These are phyloP conservation scores for Apodemus speciosus DNA, from an alignment of 2,113 vertebrate genomes.

Conservation along the genomic window DNA sequence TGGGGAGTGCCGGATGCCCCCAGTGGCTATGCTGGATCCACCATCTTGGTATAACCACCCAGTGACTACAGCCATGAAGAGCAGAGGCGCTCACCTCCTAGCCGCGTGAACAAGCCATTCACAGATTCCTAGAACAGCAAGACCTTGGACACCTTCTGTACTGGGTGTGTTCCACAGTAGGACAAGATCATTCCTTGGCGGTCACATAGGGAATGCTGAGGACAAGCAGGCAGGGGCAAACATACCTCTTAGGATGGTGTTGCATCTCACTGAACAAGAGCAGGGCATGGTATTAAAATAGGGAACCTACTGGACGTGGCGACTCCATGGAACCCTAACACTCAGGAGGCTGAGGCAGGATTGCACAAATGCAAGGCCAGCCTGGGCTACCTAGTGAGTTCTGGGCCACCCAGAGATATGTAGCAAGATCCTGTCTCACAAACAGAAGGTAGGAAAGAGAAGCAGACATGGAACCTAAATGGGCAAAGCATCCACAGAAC, in stretches of 20 bases:
- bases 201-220: neutral
- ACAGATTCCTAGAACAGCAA: neutral
- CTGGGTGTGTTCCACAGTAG: neutral
- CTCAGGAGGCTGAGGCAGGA: neutral
- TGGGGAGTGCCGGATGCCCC: conserved; percentile 39
- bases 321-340: neutral
- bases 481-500: neutral
- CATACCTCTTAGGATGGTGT: neutral
- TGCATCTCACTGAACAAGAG: accelerated
- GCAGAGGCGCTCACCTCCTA: neutral
- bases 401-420: neutral
- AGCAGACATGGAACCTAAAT: neutral
- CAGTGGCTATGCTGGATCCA: neutral
- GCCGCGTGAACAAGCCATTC: neutral
- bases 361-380: neutral
- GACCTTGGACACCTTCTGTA: neutral
- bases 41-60: accelerated
- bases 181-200: neutral
- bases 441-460: neutral
- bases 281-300: neutral
- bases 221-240: neutral
- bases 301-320: neutral
- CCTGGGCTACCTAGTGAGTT: neutral
- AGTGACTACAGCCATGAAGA: neutral
- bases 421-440: neutral